Base-by-base conservation (phyloP, 1,140 invertebrate genomes). In the Drosophila micromelanica region DNA sequence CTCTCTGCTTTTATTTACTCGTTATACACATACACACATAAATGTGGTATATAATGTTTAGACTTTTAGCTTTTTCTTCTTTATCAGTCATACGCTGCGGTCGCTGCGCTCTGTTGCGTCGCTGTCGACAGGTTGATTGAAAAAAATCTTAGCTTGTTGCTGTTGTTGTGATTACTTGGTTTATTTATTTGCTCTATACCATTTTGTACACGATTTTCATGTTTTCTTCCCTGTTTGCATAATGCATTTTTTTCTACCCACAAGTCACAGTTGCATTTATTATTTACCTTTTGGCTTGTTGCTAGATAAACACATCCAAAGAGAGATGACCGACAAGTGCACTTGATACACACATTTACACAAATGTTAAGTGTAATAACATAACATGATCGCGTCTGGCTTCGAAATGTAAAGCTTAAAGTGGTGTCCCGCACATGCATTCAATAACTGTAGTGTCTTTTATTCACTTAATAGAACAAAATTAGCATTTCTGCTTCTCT, bases 261-360 rank as follows among this genome's bases (percentile, higher is more conserved):
- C 38, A 42, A 63, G 32, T 59, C 46, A 67, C 76, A 63, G 77
- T 78, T 73, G 79, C 55, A 40, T 45, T 82, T 60, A 5, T 23
- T 75, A 61, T 80, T 69, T 75, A 63, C 55, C 51, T 79, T 70
- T 49, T 40, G 45, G 38, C 45, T 42, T 76, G 56, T 74, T 77
- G 43, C 60, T 73, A 73, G 45, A 69, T 72, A 72, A 80, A 76
- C 67, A 60, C 15, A 38, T 35, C 12, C 46, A 27, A 40, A 64
- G 27, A 42, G 73, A 42, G 77, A 86, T 80, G 74, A 68, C 65
- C 52, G 71, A 73, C 81, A 86, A 86, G 82, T 86, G 78, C 81
- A 72, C 67, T 80, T 65, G 62, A 11, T 13, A 37, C 71, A 63
- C 49, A 42, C 52, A 57, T 38, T 42, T n/a, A 57, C 32, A 9